Percentiles rank a stretch among this genome's conserved stretches.
These are phyloP conservation scores for Actenoides lindsayi DNA, from an alignment of 2,113 vertebrate species.

Conservation along the genomic window DNA sequence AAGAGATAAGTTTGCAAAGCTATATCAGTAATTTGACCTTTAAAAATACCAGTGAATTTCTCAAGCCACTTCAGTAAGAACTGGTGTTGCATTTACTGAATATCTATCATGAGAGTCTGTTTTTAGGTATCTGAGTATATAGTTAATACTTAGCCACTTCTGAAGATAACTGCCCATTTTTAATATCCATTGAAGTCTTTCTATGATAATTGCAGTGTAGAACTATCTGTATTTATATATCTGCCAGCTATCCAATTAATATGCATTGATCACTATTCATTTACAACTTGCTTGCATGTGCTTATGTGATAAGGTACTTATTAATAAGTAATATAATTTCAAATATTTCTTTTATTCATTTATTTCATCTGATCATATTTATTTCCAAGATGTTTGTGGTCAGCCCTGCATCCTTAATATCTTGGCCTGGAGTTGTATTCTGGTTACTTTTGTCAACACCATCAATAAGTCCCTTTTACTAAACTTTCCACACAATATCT, in stretches of 20 bases:
- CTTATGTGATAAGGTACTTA: not conserved
- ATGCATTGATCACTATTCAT: not conserved
- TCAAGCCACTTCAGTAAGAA: not conserved
- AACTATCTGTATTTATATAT: not conserved
- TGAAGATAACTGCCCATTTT: not conserved
- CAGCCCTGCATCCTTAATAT: accelerated
- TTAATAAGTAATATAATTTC: not conserved
- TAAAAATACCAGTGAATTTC: not conserved
- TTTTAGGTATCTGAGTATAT: not conserved
- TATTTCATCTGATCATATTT: not conserved
- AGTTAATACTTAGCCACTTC: not conserved
- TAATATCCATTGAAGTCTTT: not conserved
- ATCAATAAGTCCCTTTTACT: not conserved
- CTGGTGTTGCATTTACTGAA: not conserved
- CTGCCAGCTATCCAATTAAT: not conserved
- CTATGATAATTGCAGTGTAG: not conserved
- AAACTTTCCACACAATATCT: not conserved
- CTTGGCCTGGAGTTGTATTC: not conserved
- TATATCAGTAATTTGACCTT: not conserved
- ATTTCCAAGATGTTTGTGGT: not conserved
- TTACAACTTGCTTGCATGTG: not conserved
- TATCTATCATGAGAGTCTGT: not conserved
- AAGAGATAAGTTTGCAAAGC: not conserved
- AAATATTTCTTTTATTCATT: not conserved
- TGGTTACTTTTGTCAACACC: not conserved